Evolutionary conservation across 2,797 vertebrate genomes (phyloP), one percentile per base, ranked within the genome.

Genomic region (Anas georgica): DNA sequence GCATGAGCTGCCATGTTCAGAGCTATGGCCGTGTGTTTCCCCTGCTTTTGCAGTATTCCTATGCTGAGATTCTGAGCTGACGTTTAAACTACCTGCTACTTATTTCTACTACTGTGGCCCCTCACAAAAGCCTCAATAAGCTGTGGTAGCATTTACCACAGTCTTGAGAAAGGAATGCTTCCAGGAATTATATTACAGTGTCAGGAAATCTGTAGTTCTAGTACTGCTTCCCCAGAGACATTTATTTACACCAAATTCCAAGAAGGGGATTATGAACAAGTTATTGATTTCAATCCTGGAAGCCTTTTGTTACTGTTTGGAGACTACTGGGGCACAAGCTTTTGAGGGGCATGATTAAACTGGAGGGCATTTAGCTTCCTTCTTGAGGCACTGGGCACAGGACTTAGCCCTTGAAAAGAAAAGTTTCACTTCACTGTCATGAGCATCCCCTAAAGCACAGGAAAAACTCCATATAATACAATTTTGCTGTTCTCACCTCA

Each of bases 251-350:
- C 73, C 79, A 76, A 86, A 94, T 86, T 87, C 82, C 83, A 88
- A 90, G 88, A 77, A 82, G 28, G 45, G 75, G 72, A 93, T 96
- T 95, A 94, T 2, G 13, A 87, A 39, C 29, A 74, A 84, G 70
- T 94, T 95, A 93, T 5, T 94, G 90, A 95, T 94, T 95, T 94
- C 91, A 84, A 31, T 64, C 90, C 91, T 91, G 74, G 91, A 90
- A 91, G 85, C 60, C 45, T 88, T 88, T 92, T 91, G 74, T 91
- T 91, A 81, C 80, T 94, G 35, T 83, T 70, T 82, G 31, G 67
- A 63, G 73, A 79, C 59, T 90, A 56, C 92, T 54, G 56, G 77
- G 52, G 22, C 56, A 92, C 55, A 63, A 50, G 45, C 79, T 87
- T 95, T 59, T 41, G 50, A 86, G 56, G 77, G 52, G 25, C 54